Evolutionary conservation across 2,888 invertebrate genomes (phyloP).

Genomic region (Lingula anatina): DNA sequence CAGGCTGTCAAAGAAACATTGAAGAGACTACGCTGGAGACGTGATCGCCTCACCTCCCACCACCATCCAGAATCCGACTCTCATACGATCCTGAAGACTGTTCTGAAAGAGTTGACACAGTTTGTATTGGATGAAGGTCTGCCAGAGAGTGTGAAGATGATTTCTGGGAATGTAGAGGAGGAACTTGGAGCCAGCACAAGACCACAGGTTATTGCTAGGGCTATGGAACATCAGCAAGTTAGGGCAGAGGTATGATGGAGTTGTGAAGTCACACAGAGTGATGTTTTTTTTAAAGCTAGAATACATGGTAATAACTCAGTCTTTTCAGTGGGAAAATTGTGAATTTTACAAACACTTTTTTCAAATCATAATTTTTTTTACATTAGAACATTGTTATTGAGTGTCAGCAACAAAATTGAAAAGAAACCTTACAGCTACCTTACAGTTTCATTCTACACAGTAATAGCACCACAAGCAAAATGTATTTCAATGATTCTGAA

Average conservation of each 20-base stretch:
- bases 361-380: too few species aligned
- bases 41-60: slow-evolving; percentile 17
- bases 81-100: slow-evolving; percentile 4
- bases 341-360: background rate
- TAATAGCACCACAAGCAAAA: too few species aligned
- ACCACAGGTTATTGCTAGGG: slow-evolving; percentile 23
- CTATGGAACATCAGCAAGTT: slow-evolving; percentile 41
- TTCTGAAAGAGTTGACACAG: slow-evolving; percentile 12
- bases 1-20: slow-evolving; percentile 42
- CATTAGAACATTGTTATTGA: too few species aligned
- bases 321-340: background rate
- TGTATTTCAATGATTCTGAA: too few species aligned
- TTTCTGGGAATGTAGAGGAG: background rate
- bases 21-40: slow-evolving; percentile 37
- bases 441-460: too few species aligned
- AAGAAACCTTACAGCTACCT: too few species aligned
- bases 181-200: slow-evolving; percentile 7
- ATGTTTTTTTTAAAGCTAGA: background rate
- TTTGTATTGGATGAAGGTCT: slow-evolving; percentile 32
- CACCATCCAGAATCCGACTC: background rate
- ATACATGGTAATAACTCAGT: background rate
- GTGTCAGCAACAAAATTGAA: too few species aligned
- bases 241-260: slow-evolving; percentile 46
- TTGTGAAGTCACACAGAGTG: too few species aligned
- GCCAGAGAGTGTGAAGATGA: background rate